Evolutionary conservation across 2,888 invertebrate species (phyloP), one percentile per base, ranked within the genome.

Genomic region (Agelastica alni): DNA sequence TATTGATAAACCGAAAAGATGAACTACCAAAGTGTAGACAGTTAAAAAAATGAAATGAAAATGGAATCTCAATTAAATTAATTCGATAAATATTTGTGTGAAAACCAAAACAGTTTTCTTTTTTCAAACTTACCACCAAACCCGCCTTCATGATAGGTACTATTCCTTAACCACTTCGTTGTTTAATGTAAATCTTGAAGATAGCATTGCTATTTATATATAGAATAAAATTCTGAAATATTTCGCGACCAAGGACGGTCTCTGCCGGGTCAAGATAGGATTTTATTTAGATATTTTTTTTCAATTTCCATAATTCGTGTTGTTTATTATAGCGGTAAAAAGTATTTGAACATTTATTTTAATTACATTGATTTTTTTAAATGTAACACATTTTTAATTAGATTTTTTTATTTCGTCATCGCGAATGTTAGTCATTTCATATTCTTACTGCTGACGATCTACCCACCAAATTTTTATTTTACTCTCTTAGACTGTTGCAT

Each of bases 171-270:
- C 32, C 22, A 32, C 32, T 22, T 6, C 14, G 14, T 32, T 13
- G 9, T 44, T 31, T 3, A n/a, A 20, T 16, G 34, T 9, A 16
- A 31, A 48, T 26, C 17, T 16, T 32, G 26, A 20, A 12, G 30
- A 32, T 18, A 13, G n/a, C 41, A 18, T 10, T 32, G 30, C 39
- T 49, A 49, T 48, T 48, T 48, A 48, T 49, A 49, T 49, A 30
- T 34, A 37, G 13, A 14, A 49, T 31, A 32, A 14, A 39, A 39
- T 39, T 31, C 17, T 39, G 9, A 39, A 39, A 41, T 20, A 41
- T 18, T 49, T 20, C 14, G 31, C 9, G 6, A 13, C 49, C 49
- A 49, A 49, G 49, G 49, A 18, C 49, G 49, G 49, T 49, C 41
- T 16, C 41, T 42, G 49, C 12, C 49, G 6, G 41, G 49, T 49